Evolutionary conservation across 2,113 vertebrate genomes (phyloP), one percentile per base, ranked within the genome.

Genomic region (Syngnathus scovelli): DNA sequence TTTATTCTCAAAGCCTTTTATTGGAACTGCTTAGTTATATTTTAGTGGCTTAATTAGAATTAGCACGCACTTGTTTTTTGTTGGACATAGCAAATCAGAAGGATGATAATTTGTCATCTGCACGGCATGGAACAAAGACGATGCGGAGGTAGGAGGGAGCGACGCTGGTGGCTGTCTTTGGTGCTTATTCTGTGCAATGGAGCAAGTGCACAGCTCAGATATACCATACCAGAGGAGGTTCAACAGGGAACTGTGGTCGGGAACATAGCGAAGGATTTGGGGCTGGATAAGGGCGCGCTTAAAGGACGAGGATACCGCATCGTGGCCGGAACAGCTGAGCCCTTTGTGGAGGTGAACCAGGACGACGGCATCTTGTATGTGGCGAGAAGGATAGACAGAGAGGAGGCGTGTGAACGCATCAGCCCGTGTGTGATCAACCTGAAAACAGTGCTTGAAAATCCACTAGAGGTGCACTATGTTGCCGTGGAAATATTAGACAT

Each of bases 401-500:
- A 90, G 44, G 84, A 84, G 37, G 70, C 83, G 33, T 90, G 88
- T 15, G 74, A 67, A 1, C 75, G 76, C 13, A 86, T 71, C 74
- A 77, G 5, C 51, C 39, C 74, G 0, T 91, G 92, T 63, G 74
- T 83, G 27, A 83, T 94, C 5, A 87, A 85, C 36, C 37, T 87
- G 5, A 85, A 90, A 72, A 84, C 85, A 0, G 78, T 92, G 1
- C 18, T 92, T 6, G 86, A 90, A 36, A 84, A 89, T 18, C 93
- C 93, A 6, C 78, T 94, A 27, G 91, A 93, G 68, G 85, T 95
- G 0, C 93, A 93, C 58, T 91, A 94, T 1, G 88, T 94, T 7
- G 79, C 69, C 6, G 85, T 94, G 38, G 91, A 93, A 19, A 71
- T 95, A 36, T 71, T 79, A n/a, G 93, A 95, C 59, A 76, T 94